These are phyloP conservation scores for Ellobium chinense DNA, from an alignment of 2,888 invertebrate species.

Conservation along the genomic window DNA sequence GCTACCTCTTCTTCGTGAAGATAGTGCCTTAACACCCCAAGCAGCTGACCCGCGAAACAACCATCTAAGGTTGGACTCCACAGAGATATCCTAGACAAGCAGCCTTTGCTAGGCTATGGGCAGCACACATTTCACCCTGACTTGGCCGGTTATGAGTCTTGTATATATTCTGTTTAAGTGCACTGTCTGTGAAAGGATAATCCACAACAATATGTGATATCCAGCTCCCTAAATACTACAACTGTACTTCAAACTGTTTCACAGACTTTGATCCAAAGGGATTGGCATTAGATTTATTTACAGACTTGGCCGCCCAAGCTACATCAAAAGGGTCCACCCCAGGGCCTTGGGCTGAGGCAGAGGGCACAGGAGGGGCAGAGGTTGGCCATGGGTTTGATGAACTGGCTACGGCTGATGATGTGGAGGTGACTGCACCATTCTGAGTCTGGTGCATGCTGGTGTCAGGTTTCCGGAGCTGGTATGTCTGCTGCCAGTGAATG, in stretches of 20 bases:
- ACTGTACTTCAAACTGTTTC: constrained; percentile 60
- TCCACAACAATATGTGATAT: no score
- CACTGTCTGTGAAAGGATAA: no score
- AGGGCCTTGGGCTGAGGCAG: constrained; percentile 42
- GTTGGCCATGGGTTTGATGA: constrained; percentile 43
- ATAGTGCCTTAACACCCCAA: no score
- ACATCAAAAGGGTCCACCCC: constrained; percentile 88
- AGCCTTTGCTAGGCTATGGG: no score
- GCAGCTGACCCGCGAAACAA: no score
- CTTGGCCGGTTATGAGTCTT: no score
- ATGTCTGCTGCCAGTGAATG: constrained; percentile 49
- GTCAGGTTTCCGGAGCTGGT: not conserved
- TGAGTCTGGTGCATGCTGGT: not conserved
- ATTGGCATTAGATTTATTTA: constrained; percentile 68
- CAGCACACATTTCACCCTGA: no score
- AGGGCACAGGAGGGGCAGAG: constrained; percentile 51
- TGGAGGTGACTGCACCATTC: constrained; percentile 14
- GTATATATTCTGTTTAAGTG: no score
- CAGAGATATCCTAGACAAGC: no score
- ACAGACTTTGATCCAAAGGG: constrained; percentile 52
- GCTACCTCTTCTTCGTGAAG: no score
- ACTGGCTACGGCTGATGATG: constrained; percentile 26
- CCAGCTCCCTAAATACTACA: constrained; percentile 35
- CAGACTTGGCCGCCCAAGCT: constrained; percentile 87
- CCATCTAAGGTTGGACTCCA: no score